These are phyloP conservation scores for Arizona elegans DNA, from an alignment of 2,113 vertebrate genomes.

Conservation along the genomic window DNA sequence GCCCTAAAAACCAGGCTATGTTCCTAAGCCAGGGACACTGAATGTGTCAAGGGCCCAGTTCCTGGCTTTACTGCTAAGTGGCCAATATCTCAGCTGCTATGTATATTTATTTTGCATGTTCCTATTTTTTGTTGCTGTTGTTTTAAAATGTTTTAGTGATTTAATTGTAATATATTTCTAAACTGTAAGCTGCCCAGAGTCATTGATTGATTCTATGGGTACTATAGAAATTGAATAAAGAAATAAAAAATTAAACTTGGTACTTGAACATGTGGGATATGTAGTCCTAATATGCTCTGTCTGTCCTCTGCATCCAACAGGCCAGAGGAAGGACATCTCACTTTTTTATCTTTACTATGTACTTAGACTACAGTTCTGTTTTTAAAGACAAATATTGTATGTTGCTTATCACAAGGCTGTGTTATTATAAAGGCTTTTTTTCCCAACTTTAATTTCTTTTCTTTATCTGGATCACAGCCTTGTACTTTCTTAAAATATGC, in stretches of 20 bases:
- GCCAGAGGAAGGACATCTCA: not conserved
- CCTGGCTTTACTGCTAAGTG: not conserved
- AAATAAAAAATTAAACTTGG: not conserved
- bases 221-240: not conserved
- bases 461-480: not conserved
- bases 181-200: not conserved
- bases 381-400: not conserved
- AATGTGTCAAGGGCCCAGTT: not conserved
- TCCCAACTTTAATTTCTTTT: not conserved
- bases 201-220: not conserved
- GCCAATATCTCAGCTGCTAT: not conserved
- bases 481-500: not conserved
- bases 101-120: not conserved
- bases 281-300: not conserved
- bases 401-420: not conserved
- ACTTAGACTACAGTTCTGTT: not conserved
- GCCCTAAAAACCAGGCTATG: not conserved
- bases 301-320: not conserved
- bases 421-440: not conserved
- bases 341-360: not conserved
- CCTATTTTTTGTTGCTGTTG: not conserved
- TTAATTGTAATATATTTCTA: not conserved
- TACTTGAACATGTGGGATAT: not conserved
- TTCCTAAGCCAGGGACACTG: not conserved
- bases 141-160: not conserved